Evolutionary conservation across 2,797 vertebrate species (phyloP).

Genomic region (Sus cebifrons): DNA sequence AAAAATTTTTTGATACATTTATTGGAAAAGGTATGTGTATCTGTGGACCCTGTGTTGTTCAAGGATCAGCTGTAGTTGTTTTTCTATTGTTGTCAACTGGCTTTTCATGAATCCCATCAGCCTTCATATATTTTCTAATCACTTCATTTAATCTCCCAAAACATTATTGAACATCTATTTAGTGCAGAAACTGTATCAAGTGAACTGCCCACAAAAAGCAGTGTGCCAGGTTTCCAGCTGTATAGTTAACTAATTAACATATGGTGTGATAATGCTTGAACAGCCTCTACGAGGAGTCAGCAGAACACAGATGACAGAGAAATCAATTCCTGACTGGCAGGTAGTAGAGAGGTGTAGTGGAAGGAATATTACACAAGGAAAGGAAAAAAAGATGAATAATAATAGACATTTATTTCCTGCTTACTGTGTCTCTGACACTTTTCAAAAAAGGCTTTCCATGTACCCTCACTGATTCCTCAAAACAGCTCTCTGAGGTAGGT

Average conservation of each 20-base stretch:
- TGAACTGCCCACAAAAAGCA: neutral
- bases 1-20: neutral
- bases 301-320: neutral
- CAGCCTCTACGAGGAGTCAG: neutral
- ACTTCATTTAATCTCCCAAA: neutral
- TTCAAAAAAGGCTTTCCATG: neutral
- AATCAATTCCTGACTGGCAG: neutral
- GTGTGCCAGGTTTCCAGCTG: neutral
- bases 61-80: neutral
- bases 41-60: neutral
- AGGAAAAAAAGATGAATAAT: neutral
- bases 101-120: neutral
- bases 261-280: neutral
- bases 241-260: neutral
- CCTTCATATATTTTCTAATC: neutral
- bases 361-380: neutral
- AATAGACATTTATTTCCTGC: neutral
- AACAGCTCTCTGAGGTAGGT: neutral
- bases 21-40: neutral
- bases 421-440: neutral
- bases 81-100: neutral
- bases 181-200: neutral
- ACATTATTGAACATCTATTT: neutral
- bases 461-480: neutral
- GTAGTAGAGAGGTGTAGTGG: neutral